Evolutionary conservation across 2,113 vertebrate genomes (phyloP).

Genomic region (Apteryx owenii): DNA sequence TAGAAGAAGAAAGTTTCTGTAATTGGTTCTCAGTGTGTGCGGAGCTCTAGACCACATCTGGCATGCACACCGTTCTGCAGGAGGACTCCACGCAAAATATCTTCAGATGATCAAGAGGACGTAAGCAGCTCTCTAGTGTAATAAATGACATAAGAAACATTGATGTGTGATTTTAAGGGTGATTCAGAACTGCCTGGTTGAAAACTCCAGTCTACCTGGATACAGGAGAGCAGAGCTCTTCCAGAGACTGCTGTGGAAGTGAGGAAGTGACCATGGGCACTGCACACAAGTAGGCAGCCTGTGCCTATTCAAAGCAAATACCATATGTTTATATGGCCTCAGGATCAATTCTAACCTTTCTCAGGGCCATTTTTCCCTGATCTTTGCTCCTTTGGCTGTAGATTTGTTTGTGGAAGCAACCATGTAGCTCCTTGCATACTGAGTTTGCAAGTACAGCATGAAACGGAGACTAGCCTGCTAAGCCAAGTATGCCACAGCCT

Average conservation of each 20-base stretch:
- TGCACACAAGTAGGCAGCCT: background rate
- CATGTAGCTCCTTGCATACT: background rate
- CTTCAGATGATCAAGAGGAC: background rate
- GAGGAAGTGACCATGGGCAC: accelerated
- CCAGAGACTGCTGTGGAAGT: background rate
- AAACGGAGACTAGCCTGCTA: background rate
- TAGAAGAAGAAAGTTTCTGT: background rate
- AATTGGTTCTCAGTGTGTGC: background rate
- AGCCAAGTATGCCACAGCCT: background rate
- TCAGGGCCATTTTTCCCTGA: background rate
- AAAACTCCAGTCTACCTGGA: background rate
- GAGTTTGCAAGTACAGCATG: background rate
- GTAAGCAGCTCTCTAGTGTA: background rate
- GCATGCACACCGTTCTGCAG: background rate
- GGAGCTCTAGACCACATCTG: accelerated
- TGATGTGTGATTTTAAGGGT: background rate
- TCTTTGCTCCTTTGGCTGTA: background rate
- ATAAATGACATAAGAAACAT: background rate
- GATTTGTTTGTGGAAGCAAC: background rate
- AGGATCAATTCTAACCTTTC: background rate
- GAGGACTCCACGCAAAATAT: background rate
- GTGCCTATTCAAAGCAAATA: background rate
- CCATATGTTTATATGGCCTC: accelerated
- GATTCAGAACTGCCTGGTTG: background rate
- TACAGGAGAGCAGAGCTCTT: background rate